phyloP scores from a whole-genome alignment of 1,140 invertebrate species.

The Zaprionus tsacasi region DNA sequence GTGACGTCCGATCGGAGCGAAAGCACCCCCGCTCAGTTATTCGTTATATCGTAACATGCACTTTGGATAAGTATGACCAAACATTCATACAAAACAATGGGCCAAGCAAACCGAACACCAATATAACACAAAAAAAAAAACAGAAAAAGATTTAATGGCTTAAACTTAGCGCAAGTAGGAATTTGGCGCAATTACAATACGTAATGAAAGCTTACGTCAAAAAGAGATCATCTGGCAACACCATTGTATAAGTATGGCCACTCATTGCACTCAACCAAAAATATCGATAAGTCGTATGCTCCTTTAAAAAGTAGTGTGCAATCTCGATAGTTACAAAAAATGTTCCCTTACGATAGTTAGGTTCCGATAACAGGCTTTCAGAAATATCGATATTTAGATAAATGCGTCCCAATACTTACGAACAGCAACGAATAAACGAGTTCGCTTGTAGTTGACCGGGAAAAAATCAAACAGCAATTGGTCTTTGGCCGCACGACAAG shows the following conservation, averaged over 20 bases:
- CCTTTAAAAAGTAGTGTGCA: not conserved
- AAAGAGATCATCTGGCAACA: not conserved
- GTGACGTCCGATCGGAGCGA: too few relatives aligned
- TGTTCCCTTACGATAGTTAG: not conserved
- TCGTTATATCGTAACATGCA: too few relatives aligned
- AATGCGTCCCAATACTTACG: not conserved
- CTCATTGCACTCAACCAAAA: not conserved
- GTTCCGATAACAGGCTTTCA: not conserved
- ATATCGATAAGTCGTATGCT: not conserved
- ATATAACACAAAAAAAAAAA: too few relatives aligned
- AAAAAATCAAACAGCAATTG: conserved; percentile 61
- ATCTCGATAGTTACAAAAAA: not conserved
- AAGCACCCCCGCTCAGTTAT: too few relatives aligned
- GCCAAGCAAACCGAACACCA: too few relatives aligned
- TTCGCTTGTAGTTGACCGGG: conserved; percentile 55
- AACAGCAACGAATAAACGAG: conserved; percentile 18
- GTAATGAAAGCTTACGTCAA: not conserved
- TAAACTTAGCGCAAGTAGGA: not conserved
- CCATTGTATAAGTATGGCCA: not conserved
- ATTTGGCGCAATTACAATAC: not conserved
- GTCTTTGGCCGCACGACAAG: conserved; percentile 14
- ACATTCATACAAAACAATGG: too few relatives aligned
- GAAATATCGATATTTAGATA: conserved; percentile 18
- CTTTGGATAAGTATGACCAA: too few relatives aligned
- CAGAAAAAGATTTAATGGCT: not conserved